Evolutionary conservation across 1,140 invertebrate species (phyloP), one percentile per base, ranked within the genome.

Genomic region (Ctenoplectra terminalis): DNA sequence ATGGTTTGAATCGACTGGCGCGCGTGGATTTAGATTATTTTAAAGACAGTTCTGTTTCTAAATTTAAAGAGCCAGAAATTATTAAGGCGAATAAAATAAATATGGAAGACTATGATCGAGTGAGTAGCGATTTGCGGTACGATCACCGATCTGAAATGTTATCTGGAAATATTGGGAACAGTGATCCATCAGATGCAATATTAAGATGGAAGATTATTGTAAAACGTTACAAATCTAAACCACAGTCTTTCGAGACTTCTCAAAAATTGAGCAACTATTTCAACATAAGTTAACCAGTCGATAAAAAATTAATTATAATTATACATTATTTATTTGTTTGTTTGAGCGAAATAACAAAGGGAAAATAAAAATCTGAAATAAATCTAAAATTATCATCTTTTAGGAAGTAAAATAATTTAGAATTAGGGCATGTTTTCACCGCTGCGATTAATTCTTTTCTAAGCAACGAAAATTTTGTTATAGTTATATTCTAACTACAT

Each of bases 141-240:
- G 37, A 60, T 37, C 52, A 58, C 2, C 5, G 48, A 23, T 56
- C 50, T 40, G 48, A 73, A 48, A 9, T 17, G 23, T 29, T 64
- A 56, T 20, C 29, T 37, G 40, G 66, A n/a, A 29, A 46, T 48
- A 64, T 43, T 15, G 8, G 0, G 20, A 46, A 29, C 5, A 48
- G 6, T 48, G 11, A 58, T 56, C 9, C 11, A 56, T 56, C 37
- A 26, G 26, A 1, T 37, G 46, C 15, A 56, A 17, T 20, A 17
- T 56, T 81, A 66, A 74, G 50, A 23, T 81, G 78, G 78, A 81
- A 75, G 29, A 66, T 81, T 1, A 29, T 74, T 64, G 17, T 66
- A 37, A 81, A 37, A 6, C 71, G 48, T 74, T 40, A 11, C 23
- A 61, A 54, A 40, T 8, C 20, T 34, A 56, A 67, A 56, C 34